Evolutionary conservation across 2,888 invertebrate species (phyloP), one percentile per base, ranked within the genome.

Genomic region (Apoderus coryli): DNA sequence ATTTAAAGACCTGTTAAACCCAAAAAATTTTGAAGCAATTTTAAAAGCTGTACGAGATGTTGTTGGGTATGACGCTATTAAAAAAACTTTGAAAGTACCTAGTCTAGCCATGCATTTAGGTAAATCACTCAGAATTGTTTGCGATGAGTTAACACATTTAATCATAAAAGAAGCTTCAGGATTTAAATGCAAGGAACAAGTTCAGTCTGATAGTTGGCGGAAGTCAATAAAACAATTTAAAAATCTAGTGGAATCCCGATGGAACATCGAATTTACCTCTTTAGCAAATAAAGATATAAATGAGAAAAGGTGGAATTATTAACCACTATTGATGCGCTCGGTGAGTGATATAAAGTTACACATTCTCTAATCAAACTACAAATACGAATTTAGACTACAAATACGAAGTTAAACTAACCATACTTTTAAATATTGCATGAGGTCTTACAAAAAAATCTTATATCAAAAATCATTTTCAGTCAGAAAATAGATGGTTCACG

Each of bases 281-380:
- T 32, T 42, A 10, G 44, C 43, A 25, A 43, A 45, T 27, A 46
- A 44, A 29, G 42, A 43, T n/a, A n/a, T n/a, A n/a, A n/a, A n/a
- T n/a, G n/a, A n/a, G n/a, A n/a, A n/a, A n/a, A n/a, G n/a, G n/a
- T n/a, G n/a, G n/a, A n/a, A n/a, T n/a, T n/a, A n/a, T n/a, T n/a
- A n/a, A n/a, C n/a, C n/a, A n/a, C n/a, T n/a, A n/a, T n/a, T n/a
- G n/a, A n/a, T n/a, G n/a, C n/a, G n/a, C n/a, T n/a, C n/a, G n/a
- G n/a, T n/a, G n/a, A n/a, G n/a, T n/a, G n/a, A n/a, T n/a, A n/a
- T n/a, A n/a, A n/a, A n/a, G n/a, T n/a, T n/a, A n/a, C n/a, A n/a
- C n/a, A n/a, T n/a, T n/a, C n/a, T n/a, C n/a, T n/a, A n/a, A n/a
- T n/a, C n/a, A n/a, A n/a, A n/a, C n/a, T n/a, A n/a, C n/a, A n/a